Base-by-base conservation (phyloP, 1,140 invertebrate genomes). In the Teleogryllus occipitalis region DNA sequence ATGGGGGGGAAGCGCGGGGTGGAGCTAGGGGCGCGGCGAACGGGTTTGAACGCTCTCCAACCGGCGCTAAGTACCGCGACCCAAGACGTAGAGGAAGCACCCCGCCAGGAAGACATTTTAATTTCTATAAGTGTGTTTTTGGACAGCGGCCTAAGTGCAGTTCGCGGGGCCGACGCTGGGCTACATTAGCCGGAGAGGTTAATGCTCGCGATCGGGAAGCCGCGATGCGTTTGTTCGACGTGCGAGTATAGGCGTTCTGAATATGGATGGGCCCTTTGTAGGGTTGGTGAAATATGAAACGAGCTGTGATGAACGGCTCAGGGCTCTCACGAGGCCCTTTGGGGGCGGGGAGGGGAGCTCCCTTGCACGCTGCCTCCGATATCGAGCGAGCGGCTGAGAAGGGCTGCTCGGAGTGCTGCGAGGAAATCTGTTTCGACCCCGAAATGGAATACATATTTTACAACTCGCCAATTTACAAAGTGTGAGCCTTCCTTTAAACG, bases 91-190 rank as follows among this genome's bases (percentile, higher is more conserved):
- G 54, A 65, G 54, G 18, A 65, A 65, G 18, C 10, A 65, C 18
- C 54, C 54, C 54, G 10, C 54, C 10, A 18, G 18, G 54, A 65
- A 18, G 54, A 65, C 54, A 65, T 65, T 18, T 65, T 65, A 65
- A 65, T 65, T 65, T 65, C 54, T 65, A 65, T 65, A 65, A 65
- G 54, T 65, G 54, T 65, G 54, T 65, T 65, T 65, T 65, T 65
- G 54, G 54, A 65, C 54, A 65, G 54, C 10, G 18, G 10, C 54
- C 54, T 65, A 65, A 65, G 54, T 65, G 54, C 54, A 10, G 27
- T 39, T 39, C 54, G 10, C 2, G 10, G 10, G 7, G 10, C 54
- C 54, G 10, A 65, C 54, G 10, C 54, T 65, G 2, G 54, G 54
- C 54, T 65, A 18, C 54, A 65, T 65, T 65, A 65, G 10, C 54